Base-by-base conservation (phyloP, 2,797 vertebrate species). In the Danio aesculapii region DNA sequence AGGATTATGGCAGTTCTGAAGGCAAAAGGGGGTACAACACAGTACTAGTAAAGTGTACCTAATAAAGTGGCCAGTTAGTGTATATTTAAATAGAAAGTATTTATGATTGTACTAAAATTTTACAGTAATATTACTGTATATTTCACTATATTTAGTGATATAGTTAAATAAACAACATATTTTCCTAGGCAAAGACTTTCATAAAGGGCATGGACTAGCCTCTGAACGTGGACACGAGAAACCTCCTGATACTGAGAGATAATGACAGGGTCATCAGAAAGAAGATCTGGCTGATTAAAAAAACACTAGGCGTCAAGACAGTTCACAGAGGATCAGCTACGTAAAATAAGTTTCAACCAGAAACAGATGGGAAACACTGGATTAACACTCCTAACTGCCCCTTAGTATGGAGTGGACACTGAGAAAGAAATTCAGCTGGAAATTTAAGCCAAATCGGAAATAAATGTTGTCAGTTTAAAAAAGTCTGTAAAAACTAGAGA, bases 251-350 rank as follows among this genome's bases (percentile, higher is more conserved):
- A 67, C 17, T 14, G 11, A 14, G 21, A 62, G 52, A 39, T 19
- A 57, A 44, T 53, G 14, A 43, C 52, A 17, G 14, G 11, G 53
- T 52, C n/a, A 17, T 57, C 16, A 57, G n/a, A 57, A 41, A 50
- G 21, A 50, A 39, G 14, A 49, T 62, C 16, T 62, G 46, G 46
- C 21, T 62, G 72, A 75, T 75, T 52, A 63, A 62, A 61, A 7
- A 74, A 61, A 75, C 46, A 50, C 6, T 13, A 13, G 46, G 16
- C 10, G 43, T 14, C 47, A 30, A 12, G 6, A 41, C 11, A 3
- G 6, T 19, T 75, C 6, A 52, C 30, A 13, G 30, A 53, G 30
- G 49, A 75, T 41, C 3, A 43, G 59, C 43, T 62, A 39, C 1
- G 30, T 64, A 75, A 63, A 63, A 64, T 64, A 53, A 17, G 5